Percentiles rank a stretch among this genome's conserved stretches.
Evolutionary conservation across 1,140 invertebrate genomes (phyloP).

Genomic region (Cryptotermes secundus): DNA sequence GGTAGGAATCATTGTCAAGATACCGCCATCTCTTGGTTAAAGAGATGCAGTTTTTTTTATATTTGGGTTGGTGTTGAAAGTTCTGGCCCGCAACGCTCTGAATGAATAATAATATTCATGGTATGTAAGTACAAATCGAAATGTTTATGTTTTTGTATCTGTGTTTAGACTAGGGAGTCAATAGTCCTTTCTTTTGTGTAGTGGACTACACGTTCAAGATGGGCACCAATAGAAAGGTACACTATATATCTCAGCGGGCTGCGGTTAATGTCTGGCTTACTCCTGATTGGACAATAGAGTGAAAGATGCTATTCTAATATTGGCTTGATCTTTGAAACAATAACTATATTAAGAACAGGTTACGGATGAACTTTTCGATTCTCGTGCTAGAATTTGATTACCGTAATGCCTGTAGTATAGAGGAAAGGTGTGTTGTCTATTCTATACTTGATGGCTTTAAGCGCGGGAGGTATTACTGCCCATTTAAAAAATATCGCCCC

Average conservation of each 20-base stretch:
- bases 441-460: neutral
- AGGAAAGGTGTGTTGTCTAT: neutral
- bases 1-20: neutral
- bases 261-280: neutral
- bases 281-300: slow-evolving; percentile 2
- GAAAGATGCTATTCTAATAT: neutral
- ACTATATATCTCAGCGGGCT: slow-evolving; percentile 5
- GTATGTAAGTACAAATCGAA: neutral
- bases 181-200: neutral
- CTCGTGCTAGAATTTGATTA: neutral
- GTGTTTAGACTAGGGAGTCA: neutral
- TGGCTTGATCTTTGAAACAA: neutral
- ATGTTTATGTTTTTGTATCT: neutral
- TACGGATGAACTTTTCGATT: neutral
- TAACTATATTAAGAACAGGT: neutral
- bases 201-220: neutral
- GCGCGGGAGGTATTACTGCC: neutral
- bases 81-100: neutral
- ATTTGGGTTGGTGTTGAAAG: neutral
- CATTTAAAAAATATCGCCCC: neutral
- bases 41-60: neutral
- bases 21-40: slow-evolving; percentile 11
- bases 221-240: neutral
- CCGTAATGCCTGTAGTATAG: neutral
- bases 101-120: neutral